Evolutionary conservation across 2,797 vertebrate species (phyloP).

Genomic region (Intellagama lesueurii): DNA sequence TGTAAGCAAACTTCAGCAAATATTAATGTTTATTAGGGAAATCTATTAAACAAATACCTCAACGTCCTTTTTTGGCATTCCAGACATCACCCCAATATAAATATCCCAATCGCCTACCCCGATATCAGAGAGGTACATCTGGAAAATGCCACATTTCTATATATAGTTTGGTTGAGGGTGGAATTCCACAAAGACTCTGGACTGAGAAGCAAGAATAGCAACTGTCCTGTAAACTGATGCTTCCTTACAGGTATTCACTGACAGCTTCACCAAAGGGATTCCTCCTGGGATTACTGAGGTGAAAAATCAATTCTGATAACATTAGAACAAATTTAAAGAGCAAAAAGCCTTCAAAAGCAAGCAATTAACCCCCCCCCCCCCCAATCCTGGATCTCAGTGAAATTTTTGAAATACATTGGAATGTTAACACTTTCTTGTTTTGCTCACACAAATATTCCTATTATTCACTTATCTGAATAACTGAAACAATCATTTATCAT

Average conservation of each 20-base stretch:
- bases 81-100: slow-evolving; percentile 56
- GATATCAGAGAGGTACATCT: slow-evolving; percentile 59
- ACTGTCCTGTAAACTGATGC: slow-evolving; percentile 74
- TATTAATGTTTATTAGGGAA: slow-evolving; percentile 65
- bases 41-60: slow-evolving; percentile 47
- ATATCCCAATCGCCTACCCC: slow-evolving; percentile 62
- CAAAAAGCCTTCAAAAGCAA: slow-evolving; percentile 59
- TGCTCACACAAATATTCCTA: slow-evolving; percentile 24
- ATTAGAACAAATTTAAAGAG: slow-evolving; percentile 78
- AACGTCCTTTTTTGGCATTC: slow-evolving; percentile 47
- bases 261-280: slow-evolving; percentile 76
- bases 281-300: slow-evolving; percentile 76
- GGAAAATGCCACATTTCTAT: slow-evolving; percentile 77
- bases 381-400: slow-evolving; percentile 47
- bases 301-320: slow-evolving; percentile 80
- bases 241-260: slow-evolving; percentile 75
- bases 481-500: neutral
- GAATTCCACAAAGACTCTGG: slow-evolving; percentile 67
- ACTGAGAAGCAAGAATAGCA: slow-evolving; percentile 77
- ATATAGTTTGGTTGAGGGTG: slow-evolving; percentile 76
- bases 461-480: slow-evolving; percentile 29
- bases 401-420: slow-evolving; percentile 57
- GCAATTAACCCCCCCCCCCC: neutral
- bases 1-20: slow-evolving; percentile 47
- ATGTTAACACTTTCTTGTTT: slow-evolving; percentile 43